Conservation (phyloP, 2,888 invertebrate genomes). For the Brachycybe producta region DNA sequence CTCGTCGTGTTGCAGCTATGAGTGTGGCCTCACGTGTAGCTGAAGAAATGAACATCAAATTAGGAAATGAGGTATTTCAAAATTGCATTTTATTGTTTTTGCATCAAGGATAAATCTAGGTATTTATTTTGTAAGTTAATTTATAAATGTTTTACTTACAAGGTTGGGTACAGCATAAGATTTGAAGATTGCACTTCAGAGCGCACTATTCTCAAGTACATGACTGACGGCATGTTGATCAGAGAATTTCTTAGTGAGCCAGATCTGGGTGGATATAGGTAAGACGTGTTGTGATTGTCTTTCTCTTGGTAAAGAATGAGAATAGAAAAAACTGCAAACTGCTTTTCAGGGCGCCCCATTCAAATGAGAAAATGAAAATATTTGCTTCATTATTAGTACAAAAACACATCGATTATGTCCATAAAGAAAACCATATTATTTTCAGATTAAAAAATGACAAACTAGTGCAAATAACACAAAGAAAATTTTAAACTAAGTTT, state of each 20-base stretch:
- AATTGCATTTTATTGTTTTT: conserved; percentile 18
- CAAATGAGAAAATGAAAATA: too few species aligned
- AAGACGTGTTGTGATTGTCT: conserved; percentile 16
- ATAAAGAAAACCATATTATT: too few species aligned
- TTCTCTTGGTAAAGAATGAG: conserved; percentile 14
- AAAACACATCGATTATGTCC: too few species aligned
- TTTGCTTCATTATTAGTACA: too few species aligned
- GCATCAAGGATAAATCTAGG: not conserved
- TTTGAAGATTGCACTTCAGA: conserved; percentile 99
- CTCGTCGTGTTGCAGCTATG: conserved; percentile 97
- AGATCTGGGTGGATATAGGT: conserved; percentile 77
- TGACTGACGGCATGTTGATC: conserved; percentile 98
- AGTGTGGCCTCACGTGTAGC: conserved; percentile 97
- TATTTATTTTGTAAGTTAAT: not conserved
- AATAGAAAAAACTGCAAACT: not conserved
- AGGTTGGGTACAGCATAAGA: conserved; percentile 65
- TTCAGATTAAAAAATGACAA: too few species aligned
- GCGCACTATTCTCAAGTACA: conserved; percentile 90
- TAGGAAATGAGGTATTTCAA: conserved; percentile 54
- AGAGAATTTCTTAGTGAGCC: conserved; percentile 96
- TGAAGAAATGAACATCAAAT: conserved; percentile 90
- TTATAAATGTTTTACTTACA: conserved; percentile 20
- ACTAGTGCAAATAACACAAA: too few species aligned
- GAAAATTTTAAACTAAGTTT: too few species aligned
- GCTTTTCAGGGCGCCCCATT: not conserved